phyloP scores from a whole-genome alignment of 1,140 invertebrate species.

The Neodiprion virginianus region DNA sequence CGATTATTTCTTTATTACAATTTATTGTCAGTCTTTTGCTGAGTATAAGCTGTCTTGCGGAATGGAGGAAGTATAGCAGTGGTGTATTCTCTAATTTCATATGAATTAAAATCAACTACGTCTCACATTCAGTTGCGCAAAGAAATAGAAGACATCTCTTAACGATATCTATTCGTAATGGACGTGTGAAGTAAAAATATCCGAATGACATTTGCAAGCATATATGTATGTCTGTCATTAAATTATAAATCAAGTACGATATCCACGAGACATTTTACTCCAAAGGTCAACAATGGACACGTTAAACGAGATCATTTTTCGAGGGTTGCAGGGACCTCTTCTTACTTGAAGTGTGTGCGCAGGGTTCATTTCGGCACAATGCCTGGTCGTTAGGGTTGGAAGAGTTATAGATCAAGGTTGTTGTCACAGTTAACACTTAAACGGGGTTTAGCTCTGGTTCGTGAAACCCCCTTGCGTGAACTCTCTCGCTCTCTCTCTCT shows the following conservation, averaged over 20 bases:
- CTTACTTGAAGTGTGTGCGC: neutral
- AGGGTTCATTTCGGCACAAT: neutral
- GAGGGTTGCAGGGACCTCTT: neutral
- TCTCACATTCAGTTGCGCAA: neutral
- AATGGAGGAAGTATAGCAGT: neutral
- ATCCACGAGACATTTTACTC: neutral
- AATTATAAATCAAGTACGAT: neutral
- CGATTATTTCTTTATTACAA: constrained; percentile 1
- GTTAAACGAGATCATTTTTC: constrained; percentile 2
- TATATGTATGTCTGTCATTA: neutral
- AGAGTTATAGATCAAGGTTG: constrained; percentile 30
- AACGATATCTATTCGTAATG: neutral
- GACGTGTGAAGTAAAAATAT: neutral
- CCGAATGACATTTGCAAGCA: neutral
- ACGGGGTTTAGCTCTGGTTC: constrained; percentile 19
- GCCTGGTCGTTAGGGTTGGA: constrained; percentile 14
- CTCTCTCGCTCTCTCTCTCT: neutral
- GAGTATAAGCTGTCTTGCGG: neutral
- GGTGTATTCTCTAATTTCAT: neutral
- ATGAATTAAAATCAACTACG: neutral
- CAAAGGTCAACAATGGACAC: neutral
- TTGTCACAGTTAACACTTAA: constrained; percentile 34
- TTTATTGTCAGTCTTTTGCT: neutral
- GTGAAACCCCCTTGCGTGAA: neutral
- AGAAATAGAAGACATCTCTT: neutral